Conservation (phyloP, 2,113 vertebrate genomes). For the Podarcis cretensis region DNA sequence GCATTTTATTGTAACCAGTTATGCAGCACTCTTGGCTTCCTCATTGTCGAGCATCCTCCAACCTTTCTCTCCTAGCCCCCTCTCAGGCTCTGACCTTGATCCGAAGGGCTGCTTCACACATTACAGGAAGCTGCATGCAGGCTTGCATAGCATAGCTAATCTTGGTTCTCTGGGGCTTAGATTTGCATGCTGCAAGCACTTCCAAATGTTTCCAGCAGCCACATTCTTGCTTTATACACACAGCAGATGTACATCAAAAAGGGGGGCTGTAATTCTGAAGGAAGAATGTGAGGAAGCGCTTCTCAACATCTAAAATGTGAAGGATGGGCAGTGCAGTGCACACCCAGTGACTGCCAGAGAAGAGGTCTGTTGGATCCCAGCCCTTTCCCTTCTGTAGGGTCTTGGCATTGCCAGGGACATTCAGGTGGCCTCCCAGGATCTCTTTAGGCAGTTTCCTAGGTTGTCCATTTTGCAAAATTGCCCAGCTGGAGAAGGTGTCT, state of each 20-base stretch:
- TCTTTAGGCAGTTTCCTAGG: too few relatives aligned
- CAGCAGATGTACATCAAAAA: neutral
- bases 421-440: neutral
- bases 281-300: neutral
- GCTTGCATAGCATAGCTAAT: neutral
- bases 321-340: neutral
- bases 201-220: neutral
- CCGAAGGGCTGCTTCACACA: neutral
- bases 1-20: neutral
- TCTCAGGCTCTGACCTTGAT: neutral
- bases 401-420: neutral
- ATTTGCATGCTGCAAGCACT: too few relatives aligned
- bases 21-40: neutral
- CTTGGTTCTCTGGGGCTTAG: neutral
- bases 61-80: neutral
- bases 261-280: neutral
- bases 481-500: neutral
- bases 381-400: neutral
- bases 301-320: neutral
- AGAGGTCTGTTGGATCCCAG: neutral
- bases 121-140: neutral
- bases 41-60: neutral
- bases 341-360: neutral
- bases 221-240: neutral
- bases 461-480: neutral